Evolutionary conservation across 1,140 invertebrate genomes (phyloP), one percentile per base, ranked within the genome.

Genomic region (Papilio polyxenes): DNA sequence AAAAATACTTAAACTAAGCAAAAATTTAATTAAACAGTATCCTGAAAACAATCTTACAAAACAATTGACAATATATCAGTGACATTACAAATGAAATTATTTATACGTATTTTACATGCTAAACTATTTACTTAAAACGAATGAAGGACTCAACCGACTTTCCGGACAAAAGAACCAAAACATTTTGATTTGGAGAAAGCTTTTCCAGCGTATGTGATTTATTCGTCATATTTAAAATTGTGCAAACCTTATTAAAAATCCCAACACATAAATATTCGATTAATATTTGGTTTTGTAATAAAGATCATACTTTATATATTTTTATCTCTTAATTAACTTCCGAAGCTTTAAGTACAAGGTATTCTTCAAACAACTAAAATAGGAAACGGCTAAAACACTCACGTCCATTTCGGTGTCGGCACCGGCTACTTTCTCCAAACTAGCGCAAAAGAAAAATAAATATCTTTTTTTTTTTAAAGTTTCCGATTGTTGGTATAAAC

Each of bases 261-360:
- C 13, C 51, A 5, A 15, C 15, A 15, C 4, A 15, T 15, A 59
- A 17, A 6, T 59, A 59, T 17, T 59, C 49, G 49, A 56, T 3
- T 17, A 9, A 59, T 59, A 59, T 59, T 20, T 7, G 56, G 17
- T 59, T 59, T 59, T 59, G 56, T 59, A 20, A 59, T 59, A 59
- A 59, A 59, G 17, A 20, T 59, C n/a, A 59, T 59, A 59, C n/a
- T 59, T 20, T 59, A 59, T 65, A 65, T 31, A 65, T 65, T 65
- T 65, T 37, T 65, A 65, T 65, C 62, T 65, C 20, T 59, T 20
- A 7, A 65, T 65, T 65, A 65, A 65, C 62, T 10, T 31, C 62
- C 62, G 23, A 37, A 65, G 62, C 23, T 65, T 31, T 31, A 3
- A 65, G 23, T 31, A 65, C 62, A 31, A 65, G 62, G 62, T 23